phyloP scores from a whole-genome alignment of 2,888 invertebrate genomes.

The Diaprepes abbreviatus region DNA sequence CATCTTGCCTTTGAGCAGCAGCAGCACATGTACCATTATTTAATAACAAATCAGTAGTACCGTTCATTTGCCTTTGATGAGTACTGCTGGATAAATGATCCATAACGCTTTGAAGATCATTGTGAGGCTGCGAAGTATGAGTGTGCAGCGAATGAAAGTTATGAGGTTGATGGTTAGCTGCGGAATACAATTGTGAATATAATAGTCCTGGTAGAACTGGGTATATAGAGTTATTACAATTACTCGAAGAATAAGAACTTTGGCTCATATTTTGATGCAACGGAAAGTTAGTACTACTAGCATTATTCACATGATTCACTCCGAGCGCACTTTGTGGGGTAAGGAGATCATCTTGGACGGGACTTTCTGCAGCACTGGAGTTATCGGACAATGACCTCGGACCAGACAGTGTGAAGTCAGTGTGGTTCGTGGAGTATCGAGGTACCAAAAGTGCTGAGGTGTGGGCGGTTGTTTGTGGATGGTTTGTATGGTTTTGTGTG shows the following conservation, averaged over 20 bases:
- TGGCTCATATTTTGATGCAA: slow-evolving; percentile 68
- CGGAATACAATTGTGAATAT: slow-evolving; percentile 87
- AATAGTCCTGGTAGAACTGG: slow-evolving; percentile 86
- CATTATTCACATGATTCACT: slow-evolving; percentile 69
- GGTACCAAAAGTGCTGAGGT: slow-evolving; percentile 72
- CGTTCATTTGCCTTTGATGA: slow-evolving; percentile 58
- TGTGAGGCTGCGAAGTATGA: slow-evolving; percentile 73
- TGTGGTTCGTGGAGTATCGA: slow-evolving; percentile 75
- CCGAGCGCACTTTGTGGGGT: slow-evolving; percentile 77
- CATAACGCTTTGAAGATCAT: slow-evolving; percentile 82
- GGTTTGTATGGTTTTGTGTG: slow-evolving; percentile 72
- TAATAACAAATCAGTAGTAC: slow-evolving; percentile 68
- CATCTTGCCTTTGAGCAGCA: slow-evolving; percentile 73
- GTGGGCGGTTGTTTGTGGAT: slow-evolving; percentile 65
- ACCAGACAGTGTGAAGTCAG: slow-evolving; percentile 78
- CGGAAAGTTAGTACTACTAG: slow-evolving; percentile 71
- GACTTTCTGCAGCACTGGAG: slow-evolving; percentile 86
- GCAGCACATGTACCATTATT: slow-evolving; percentile 75
- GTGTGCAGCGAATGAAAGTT: slow-evolving; percentile 79
- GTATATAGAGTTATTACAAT: slow-evolving; percentile 81
- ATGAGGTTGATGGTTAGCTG: slow-evolving; percentile 81
- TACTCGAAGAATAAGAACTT: slow-evolving; percentile 70
- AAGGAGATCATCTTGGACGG: slow-evolving; percentile 83
- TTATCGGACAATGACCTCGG: slow-evolving; percentile 86
- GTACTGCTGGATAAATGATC: slow-evolving; percentile 78